Conservation (phyloP, 2,797 vertebrate species). For the Ficedula albicollis region DNA sequence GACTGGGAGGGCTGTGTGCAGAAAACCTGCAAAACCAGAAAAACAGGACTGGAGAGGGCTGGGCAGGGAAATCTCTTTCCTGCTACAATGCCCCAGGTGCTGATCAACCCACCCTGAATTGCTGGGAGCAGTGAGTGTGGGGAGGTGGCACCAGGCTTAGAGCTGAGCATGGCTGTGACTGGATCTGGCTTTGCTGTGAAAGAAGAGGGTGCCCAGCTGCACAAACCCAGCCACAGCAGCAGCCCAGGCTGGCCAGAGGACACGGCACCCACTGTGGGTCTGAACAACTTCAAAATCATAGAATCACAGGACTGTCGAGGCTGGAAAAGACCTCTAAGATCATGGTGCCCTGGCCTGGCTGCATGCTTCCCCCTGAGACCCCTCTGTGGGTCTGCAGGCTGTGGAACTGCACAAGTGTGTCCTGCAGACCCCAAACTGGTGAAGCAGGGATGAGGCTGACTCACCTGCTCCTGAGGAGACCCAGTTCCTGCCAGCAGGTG, state of each 20-base stretch:
- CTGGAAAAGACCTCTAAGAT: neutral
- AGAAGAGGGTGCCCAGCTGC: neutral
- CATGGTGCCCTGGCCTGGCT: neutral
- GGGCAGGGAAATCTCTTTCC: neutral
- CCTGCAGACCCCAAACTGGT: neutral
- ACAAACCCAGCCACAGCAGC: neutral
- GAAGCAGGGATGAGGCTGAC: neutral
- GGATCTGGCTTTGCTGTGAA: neutral
- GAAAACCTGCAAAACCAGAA: constrained; percentile 28
- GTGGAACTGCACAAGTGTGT: neutral
- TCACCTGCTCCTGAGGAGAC: neutral
- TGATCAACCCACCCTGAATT: neutral
- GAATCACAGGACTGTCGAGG: neutral
- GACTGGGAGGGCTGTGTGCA: neutral
- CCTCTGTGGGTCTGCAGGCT: neutral
- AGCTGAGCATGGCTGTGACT: neutral
- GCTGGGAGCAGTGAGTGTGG: fast-evolving
- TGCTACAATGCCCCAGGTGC: neutral
- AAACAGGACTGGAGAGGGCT: neutral
- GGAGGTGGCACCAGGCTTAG: neutral
- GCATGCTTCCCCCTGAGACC: neutral
- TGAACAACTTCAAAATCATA: neutral
- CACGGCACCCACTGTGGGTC: neutral
- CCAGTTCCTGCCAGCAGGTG: neutral
- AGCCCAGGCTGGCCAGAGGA: neutral